phyloP scores from a whole-genome alignment of 2,888 invertebrate genomes.

The Linyphia triangularis region DNA sequence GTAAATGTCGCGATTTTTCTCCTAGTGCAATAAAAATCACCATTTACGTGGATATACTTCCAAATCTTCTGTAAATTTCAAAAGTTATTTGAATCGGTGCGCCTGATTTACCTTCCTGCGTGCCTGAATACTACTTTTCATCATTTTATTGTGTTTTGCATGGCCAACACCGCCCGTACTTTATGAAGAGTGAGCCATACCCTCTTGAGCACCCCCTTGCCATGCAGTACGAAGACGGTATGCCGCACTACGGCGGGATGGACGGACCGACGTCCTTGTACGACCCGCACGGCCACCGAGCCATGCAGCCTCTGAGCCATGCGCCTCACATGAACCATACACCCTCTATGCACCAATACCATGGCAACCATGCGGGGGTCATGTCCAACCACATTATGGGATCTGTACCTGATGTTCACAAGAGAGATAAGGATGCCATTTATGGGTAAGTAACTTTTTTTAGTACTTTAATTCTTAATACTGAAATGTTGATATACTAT shows the following conservation, averaged over 20 bases:
- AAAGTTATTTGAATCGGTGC: neutral
- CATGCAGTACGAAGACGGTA: constrained; percentile 94
- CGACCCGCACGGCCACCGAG: constrained; percentile 86
- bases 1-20: neutral
- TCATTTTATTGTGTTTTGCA: constrained; percentile 52
- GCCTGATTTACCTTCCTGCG: constrained; percentile 5
- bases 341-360: constrained; percentile 83
- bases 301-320: constrained; percentile 81
- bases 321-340: constrained; percentile 85
- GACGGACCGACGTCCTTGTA: constrained; percentile 86
- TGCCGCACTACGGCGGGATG: constrained; percentile 89
- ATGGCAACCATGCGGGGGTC: constrained; percentile 87
- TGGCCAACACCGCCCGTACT: constrained; percentile 61
- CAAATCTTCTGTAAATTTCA: neutral
- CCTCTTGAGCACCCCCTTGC: constrained; percentile 69
- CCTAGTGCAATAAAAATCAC: neutral
- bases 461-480: too few species aligned
- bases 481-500: too few species aligned
- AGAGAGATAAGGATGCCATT: constrained; percentile 98
- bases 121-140: neutral
- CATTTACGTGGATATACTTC: neutral
- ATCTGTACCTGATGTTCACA: constrained; percentile 92
- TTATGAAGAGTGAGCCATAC: constrained; percentile 75
- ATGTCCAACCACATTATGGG: constrained; percentile 81
- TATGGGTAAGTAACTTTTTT: constrained; percentile 97